These are phyloP conservation scores for Babyrousa celebensis DNA, from an alignment of 2,797 vertebrate species.

Conservation along the genomic window DNA sequence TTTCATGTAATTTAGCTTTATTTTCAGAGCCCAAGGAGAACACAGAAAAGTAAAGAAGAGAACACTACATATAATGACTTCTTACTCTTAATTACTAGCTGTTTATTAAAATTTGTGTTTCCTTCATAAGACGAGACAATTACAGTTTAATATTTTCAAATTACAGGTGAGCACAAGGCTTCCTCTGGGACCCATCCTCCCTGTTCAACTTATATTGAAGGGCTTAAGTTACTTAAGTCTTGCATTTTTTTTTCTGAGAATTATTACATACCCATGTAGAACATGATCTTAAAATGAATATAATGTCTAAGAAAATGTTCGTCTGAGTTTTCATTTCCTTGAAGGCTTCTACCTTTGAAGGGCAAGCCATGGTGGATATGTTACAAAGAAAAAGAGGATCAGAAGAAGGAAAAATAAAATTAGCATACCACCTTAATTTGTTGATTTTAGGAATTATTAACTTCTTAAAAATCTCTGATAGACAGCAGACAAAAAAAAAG, in stretches of 20 bases:
- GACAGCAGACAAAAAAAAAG: neutral
- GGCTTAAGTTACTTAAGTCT: conserved; percentile 71
- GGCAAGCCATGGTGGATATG: neutral
- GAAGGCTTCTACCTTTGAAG: neutral
- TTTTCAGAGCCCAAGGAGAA: conserved; percentile 55
- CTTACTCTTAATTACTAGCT: conserved; percentile 71
- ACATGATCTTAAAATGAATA: conserved; percentile 55
- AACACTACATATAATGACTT: conserved; percentile 72
- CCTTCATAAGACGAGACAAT: conserved; percentile 66
- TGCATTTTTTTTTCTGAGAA: conserved; percentile 65
- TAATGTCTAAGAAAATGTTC: conserved; percentile 38
- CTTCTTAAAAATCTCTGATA: neutral
- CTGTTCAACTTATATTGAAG: conserved; percentile 44
- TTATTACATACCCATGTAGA: conserved; percentile 56
- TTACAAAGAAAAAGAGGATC: neutral
- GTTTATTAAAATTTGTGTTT: conserved; percentile 76
- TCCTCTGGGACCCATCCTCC: conserved; percentile 54
- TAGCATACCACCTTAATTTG: neutral
- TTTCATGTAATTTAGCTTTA: conserved; percentile 63
- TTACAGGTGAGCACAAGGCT: conserved; percentile 65
- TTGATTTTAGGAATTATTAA: conserved; percentile 35
- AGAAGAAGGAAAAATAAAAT: conserved; percentile 11
- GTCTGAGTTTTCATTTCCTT: conserved; percentile 54
- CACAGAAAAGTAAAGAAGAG: conserved; percentile 41
- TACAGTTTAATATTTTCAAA: conserved; percentile 76